A percentile compares a stretch with the other conserved stretches of the same genome.
Conservation (phyloP, 2,797 vertebrate species). For the Darevskia nairensis region DNA sequence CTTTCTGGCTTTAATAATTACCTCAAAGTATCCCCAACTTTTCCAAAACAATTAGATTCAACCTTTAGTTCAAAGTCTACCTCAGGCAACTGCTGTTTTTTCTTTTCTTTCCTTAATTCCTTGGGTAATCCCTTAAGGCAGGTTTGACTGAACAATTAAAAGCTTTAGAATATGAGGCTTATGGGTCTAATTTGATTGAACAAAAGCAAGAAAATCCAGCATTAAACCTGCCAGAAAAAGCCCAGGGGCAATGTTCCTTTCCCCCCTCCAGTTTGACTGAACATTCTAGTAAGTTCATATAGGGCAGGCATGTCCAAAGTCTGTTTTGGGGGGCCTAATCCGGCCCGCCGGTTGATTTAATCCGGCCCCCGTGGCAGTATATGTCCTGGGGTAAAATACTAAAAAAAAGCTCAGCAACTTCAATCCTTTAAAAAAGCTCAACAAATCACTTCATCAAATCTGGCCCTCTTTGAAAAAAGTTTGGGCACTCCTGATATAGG, state of each 20-base stretch:
- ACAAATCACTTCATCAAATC: no score
- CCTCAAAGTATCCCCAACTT: constrained; percentile 4
- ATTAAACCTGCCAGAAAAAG: constrained; percentile 50
- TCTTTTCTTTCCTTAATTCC: constrained; percentile 39
- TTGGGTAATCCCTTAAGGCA: constrained; percentile 10
- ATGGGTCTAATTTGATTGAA: constrained; percentile 40
- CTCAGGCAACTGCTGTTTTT: constrained; percentile 8
- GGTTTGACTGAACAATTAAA: constrained; percentile 15
- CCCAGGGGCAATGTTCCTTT: constrained; percentile 51
- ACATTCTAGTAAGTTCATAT: constrained; percentile 32
- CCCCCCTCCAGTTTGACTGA: neutral
- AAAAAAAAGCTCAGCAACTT: no score
- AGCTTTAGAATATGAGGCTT: constrained; percentile 33
- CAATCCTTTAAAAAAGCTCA: no score
- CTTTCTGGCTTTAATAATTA: constrained; percentile 21
- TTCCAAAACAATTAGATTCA: neutral
- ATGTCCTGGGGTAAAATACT: no score
- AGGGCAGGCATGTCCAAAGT: neutral
- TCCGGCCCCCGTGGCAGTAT: no score
- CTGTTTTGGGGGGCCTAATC: no score
- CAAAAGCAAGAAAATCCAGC: constrained; percentile 39
- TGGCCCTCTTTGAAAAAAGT: no score
- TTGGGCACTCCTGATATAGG: neutral
- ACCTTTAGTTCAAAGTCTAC: constrained; percentile 28
- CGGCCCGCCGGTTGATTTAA: rapidly evolving